Evolutionary conservation across 2,797 vertebrate genomes (phyloP).

Genomic region (Hemitrygon akajei): DNA sequence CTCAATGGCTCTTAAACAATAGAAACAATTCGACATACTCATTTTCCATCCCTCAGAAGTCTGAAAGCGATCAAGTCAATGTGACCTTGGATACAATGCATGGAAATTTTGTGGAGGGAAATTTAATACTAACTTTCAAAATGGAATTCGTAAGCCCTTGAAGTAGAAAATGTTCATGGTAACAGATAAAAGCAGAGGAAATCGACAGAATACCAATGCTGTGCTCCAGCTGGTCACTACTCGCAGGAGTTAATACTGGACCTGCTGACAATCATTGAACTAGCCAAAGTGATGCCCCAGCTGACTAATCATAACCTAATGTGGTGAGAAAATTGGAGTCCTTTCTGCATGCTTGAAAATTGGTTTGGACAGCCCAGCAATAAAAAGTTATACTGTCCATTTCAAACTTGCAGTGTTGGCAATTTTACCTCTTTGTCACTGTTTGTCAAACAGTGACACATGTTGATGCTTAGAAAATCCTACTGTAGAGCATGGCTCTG

Average conservation of each 20-base stretch:
- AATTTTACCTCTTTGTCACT: neutral
- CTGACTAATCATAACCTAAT: neutral
- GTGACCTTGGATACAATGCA: too few species aligned
- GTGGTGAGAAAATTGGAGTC: neutral
- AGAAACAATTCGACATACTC: neutral
- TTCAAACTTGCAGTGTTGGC: too few species aligned
- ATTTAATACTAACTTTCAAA: too few species aligned
- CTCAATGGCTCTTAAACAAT: neutral
- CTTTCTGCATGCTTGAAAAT: neutral
- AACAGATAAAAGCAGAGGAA: too few species aligned
- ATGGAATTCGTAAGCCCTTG: too few species aligned
- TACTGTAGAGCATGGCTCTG: neutral
- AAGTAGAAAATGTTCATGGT: too few species aligned
- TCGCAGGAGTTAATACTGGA: neutral
- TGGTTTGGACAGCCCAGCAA: neutral
- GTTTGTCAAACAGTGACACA: neutral
- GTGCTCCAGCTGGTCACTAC: neutral
- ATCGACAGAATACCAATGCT: too few species aligned
- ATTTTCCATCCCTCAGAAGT: too few species aligned
- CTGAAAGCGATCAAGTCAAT: too few species aligned
- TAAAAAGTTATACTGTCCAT: neutral
- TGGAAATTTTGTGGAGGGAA: too few species aligned
- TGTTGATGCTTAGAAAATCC: neutral
- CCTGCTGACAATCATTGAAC: neutral
- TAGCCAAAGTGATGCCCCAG: too few species aligned